These are phyloP conservation scores for Sandelia bainsii DNA, from an alignment of 2,797 vertebrate genomes.

Conservation along the genomic window DNA sequence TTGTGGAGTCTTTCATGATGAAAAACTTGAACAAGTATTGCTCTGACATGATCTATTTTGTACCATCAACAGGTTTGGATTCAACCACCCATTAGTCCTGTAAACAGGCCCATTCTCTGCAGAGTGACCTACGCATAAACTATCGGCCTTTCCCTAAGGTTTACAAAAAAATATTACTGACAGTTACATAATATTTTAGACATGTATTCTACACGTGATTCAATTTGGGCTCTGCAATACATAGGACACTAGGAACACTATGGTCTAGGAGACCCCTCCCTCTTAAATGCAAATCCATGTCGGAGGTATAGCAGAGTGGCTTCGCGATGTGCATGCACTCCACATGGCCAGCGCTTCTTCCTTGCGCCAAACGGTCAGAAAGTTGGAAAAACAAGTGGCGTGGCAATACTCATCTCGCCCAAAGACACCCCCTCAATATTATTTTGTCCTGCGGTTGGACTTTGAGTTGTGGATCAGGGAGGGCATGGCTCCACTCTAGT, in stretches of 20 bases:
- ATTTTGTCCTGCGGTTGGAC: slow-evolving; percentile 64
- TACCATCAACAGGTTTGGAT: slow-evolving; percentile 42
- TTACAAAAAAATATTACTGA: slow-evolving; percentile 31
- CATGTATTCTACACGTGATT: slow-evolving; percentile 55
- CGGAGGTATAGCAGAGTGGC: slow-evolving; percentile 49
- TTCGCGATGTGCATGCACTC: slow-evolving; percentile 64
- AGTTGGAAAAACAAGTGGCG: slow-evolving; percentile 32
- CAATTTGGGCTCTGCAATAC: slow-evolving; percentile 28
- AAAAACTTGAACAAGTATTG: background rate
- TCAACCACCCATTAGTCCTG: background rate
- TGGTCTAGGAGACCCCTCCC: slow-evolving; percentile 67
- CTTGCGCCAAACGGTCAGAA: background rate
- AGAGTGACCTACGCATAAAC: slow-evolving; percentile 12
- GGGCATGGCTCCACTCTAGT: slow-evolving; percentile 65
- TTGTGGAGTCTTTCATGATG: background rate
- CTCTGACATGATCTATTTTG: background rate
- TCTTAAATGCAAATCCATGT: slow-evolving; percentile 59
- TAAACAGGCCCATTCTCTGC: slow-evolving; percentile 1
- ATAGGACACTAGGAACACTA: slow-evolving; percentile 60
- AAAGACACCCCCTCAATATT: slow-evolving; percentile 7
- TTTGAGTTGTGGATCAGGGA: slow-evolving; percentile 64
- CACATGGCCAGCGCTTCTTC: slow-evolving; percentile 45
- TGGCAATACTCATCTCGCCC: slow-evolving; percentile 2
- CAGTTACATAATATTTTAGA: slow-evolving; percentile 56
- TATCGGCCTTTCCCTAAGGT: slow-evolving; percentile 16